Evolutionary conservation across 2,797 vertebrate species (phyloP), one percentile per base, ranked within the genome.

Genomic region (Molossus alvarezi): DNA sequence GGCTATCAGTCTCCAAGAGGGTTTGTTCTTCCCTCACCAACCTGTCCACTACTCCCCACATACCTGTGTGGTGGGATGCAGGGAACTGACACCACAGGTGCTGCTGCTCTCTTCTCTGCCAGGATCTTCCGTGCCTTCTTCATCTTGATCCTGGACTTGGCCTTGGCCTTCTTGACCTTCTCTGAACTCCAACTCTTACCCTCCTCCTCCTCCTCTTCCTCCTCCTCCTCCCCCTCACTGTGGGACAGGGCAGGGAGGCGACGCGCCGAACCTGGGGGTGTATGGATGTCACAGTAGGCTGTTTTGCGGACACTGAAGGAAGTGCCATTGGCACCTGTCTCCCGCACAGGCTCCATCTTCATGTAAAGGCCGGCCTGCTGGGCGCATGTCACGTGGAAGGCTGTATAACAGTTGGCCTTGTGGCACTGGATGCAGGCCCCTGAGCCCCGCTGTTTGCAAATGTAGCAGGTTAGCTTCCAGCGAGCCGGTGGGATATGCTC

Each of bases 391-490:
- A 99, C 99, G 0, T 99, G 99, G 98, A 99, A 99, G 96, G 99
- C 99, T 0, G 99, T 99, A 98, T 99, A 99, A 98, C 99, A 99
- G 98, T 99, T 99, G 94, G 99, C 99, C 98, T 99, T 99, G 98
- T 99, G 99, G 97, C 99, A 99, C 98, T 99, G 99, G 97, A 99
- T 99, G 97, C 99, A 99, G 94, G 99, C 99, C 18, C 99, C 99
- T 0, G 99, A 99, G 84, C 99, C 99, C 0, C 99, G 99, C 98
- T 99, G 99, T 98, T 99, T 99, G 98, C 99, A 99, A 96, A 99
- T 99, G 98, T 99, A 99, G 98, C 99, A 99, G 91, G 99, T 99
- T 77, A 99, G 99, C 98, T 99, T 99, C 99, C 99, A 99, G 97
- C 99, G 99, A 0, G 99, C 99, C 0, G 99, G 99, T 0, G 99